Conservation (phyloP, 2,888 invertebrate species). For the Gortyna flavago region DNA sequence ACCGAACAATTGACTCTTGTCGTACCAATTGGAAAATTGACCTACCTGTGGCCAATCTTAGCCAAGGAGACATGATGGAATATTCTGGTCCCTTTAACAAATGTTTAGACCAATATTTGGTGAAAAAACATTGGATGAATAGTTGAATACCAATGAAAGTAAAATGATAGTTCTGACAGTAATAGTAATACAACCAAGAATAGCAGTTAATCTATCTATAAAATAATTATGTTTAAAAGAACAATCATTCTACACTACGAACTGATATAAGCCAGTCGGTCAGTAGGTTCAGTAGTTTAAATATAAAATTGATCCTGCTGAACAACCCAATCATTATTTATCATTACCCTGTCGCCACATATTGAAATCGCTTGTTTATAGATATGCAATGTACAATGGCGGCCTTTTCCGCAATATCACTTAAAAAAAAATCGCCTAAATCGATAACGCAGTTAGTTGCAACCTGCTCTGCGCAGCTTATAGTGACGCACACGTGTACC, state of each 20-base stretch:
- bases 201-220: neutral
- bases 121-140: neutral
- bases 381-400: neutral
- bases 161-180: neutral
- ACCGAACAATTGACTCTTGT: constrained; percentile 77
- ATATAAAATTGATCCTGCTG: constrained; percentile 37
- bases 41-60: constrained; percentile 82
- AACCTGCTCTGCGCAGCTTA: no score
- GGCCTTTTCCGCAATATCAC: no score
- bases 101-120: constrained; percentile 30
- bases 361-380: constrained; percentile 10
- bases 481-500: no score
- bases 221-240: constrained; percentile 4
- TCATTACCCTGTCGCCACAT: constrained; percentile 22
- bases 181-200: neutral
- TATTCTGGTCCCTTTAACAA: constrained; percentile 57
- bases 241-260: neutral
- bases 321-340: constrained; percentile 41
- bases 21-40: constrained; percentile 85
- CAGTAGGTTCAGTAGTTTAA: constrained; percentile 32
- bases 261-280: constrained; percentile 31
- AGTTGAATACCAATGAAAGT: neutral
- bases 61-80: constrained; percentile 59
- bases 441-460: no score
- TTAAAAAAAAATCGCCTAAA: no score